phyloP scores from a whole-genome alignment of 1,140 invertebrate genomes.

The Nasonia giraulti region DNA sequence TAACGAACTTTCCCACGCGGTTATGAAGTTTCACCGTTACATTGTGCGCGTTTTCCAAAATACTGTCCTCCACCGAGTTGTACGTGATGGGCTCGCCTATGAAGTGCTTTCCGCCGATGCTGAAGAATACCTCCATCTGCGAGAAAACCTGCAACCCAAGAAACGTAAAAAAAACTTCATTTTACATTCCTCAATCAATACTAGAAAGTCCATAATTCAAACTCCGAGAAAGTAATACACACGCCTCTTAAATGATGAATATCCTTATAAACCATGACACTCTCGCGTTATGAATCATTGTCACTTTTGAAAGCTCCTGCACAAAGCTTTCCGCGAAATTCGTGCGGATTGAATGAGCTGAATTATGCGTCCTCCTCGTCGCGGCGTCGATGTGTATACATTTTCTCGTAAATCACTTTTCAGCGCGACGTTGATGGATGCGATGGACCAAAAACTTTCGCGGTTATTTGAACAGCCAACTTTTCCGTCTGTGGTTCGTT shows the following conservation, averaged over 20 bases:
- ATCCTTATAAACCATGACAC: not conserved
- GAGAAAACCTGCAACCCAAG: constrained; percentile 80
- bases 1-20: constrained; percentile 87
- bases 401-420: constrained; percentile 48
- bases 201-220: not conserved
- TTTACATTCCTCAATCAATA: not conserved
- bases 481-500: constrained; percentile 43
- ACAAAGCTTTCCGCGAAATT: not conserved
- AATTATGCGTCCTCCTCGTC: constrained; percentile 13
- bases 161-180: not conserved
- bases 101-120: constrained; percentile 86
- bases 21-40: constrained; percentile 90
- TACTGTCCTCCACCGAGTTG: constrained; percentile 85
- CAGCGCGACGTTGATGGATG: constrained; percentile 57
- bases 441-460: constrained; percentile 40
- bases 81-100: constrained; percentile 84
- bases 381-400: not conserved
- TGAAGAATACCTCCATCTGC: constrained; percentile 86
- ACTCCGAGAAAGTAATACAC: not conserved
- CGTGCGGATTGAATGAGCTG: not conserved
- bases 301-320: not conserved
- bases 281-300: constrained; percentile 8
- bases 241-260: not conserved
- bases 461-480: constrained; percentile 32
- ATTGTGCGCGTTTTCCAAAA: constrained; percentile 88